Percentiles rank a stretch among this genome's conserved stretches.
Conservation (phyloP, 1,140 invertebrate genomes). For the Drosophila gunungcola region DNA sequence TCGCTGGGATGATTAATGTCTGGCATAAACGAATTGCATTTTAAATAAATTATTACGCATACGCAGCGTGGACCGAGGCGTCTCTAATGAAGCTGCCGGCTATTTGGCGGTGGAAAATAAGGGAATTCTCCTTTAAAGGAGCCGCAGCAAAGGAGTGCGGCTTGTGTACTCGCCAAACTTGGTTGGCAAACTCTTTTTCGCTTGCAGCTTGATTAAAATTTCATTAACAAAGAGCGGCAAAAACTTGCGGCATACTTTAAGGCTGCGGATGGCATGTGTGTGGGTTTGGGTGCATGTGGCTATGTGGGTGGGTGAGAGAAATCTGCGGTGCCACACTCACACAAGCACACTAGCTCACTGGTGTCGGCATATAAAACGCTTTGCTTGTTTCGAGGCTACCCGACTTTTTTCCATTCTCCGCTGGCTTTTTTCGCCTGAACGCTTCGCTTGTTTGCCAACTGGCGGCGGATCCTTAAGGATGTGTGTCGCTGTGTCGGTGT, state of each 20-base stretch:
- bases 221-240: slow-evolving; percentile 77
- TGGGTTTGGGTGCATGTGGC: slow-evolving; percentile 3
- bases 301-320: slow-evolving; percentile 44
- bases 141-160: slow-evolving; percentile 39
- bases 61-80: slow-evolving; percentile 50
- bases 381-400: slow-evolving; percentile 66
- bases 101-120: slow-evolving; percentile 48
- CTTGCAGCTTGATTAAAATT: slow-evolving; percentile 80
- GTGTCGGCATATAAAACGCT: slow-evolving; percentile 71
- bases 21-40: slow-evolving; percentile 78
- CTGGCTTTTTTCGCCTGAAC: slow-evolving; percentile 81
- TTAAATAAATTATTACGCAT: slow-evolving; percentile 80
- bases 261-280: slow-evolving; percentile 40
- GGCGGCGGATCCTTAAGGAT: slow-evolving; percentile 53
- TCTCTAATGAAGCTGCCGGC: slow-evolving; percentile 72
- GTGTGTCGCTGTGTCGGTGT: slow-evolving; percentile 20
- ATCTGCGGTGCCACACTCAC: slow-evolving; percentile 66
- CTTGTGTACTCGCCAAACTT: slow-evolving; percentile 49
- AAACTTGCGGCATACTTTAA: slow-evolving; percentile 78
- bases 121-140: slow-evolving; percentile 32
- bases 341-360: slow-evolving; percentile 14
- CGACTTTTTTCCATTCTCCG: slow-evolving; percentile 27
- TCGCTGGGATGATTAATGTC: slow-evolving; percentile 65
- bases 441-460: slow-evolving; percentile 82
- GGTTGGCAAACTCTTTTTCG: slow-evolving; percentile 56